A percentile compares a stretch with the other conserved stretches of the same genome.
Evolutionary conservation across 2,888 invertebrate species (phyloP).

Genomic region (Byasa hedistus): DNA sequence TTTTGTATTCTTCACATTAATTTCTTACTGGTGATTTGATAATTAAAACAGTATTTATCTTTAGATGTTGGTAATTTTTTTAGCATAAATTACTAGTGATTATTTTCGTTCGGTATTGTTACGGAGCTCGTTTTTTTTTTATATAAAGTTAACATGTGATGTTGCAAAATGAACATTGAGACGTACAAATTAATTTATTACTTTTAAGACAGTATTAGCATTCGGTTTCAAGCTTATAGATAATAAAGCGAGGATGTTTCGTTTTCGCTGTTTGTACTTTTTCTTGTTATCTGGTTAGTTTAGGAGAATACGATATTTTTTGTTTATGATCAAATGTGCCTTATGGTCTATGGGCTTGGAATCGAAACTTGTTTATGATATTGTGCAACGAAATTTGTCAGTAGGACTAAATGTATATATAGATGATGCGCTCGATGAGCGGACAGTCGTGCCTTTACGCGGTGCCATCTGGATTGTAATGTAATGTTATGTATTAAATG

Average conservation of each 20-base stretch:
- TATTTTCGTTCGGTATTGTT: no score
- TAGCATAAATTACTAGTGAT: no score
- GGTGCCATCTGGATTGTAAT: constrained; percentile 71
- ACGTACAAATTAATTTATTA: constrained; percentile 39
- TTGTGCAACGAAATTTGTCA: constrained; percentile 13
- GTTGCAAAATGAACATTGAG: constrained; percentile 6
- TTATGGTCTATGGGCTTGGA: constrained; percentile 17
- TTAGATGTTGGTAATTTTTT: no score
- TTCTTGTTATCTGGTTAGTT: neutral
- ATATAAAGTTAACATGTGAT: no score
- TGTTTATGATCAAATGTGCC: neutral
- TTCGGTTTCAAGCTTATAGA: constrained; percentile 24
- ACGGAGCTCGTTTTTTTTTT: no score
- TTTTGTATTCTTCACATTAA: no score
- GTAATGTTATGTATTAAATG: constrained; percentile 51
- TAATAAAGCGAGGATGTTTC: neutral
- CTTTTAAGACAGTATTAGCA: constrained; percentile 28
- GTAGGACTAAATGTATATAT: constrained; percentile 40
- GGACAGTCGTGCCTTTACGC: constrained; percentile 64
- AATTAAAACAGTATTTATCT: no score
- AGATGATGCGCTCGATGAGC: constrained; percentile 42
- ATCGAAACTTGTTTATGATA: constrained; percentile 12
- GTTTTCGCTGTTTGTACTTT: constrained; percentile 1
- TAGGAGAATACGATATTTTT: neutral
- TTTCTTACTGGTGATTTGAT: no score